Evolutionary conservation across 2,888 invertebrate species (phyloP).

Genomic region (Reticulitermes lucifugus): DNA sequence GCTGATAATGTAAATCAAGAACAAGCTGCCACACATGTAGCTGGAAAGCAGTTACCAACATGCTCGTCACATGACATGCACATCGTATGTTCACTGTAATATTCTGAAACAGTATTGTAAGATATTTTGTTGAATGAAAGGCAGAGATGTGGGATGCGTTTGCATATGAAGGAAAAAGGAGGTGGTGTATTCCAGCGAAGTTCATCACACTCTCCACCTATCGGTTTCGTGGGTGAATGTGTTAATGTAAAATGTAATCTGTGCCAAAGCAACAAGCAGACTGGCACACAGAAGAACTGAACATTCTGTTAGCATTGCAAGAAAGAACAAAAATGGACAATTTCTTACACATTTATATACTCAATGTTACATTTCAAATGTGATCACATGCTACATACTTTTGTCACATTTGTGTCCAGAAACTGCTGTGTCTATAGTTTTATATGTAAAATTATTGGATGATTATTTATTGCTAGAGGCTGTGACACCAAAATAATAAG

Average conservation of each 20-base stretch:
- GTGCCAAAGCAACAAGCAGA: background rate
- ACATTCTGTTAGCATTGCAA: background rate
- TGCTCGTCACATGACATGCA: no score
- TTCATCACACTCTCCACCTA: background rate
- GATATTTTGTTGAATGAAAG: no score
- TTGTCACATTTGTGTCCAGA: conserved; percentile 9
- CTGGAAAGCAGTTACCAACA: no score
- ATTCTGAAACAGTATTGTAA: no score
- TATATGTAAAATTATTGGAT: conserved; percentile 33
- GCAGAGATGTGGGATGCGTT: no score
- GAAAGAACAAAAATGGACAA: background rate
- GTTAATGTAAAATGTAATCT: background rate
- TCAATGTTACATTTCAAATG: background rate
- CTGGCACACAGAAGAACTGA: no score
- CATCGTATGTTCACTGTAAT: no score
- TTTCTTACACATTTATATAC: background rate
- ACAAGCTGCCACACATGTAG: no score
- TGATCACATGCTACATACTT: background rate
- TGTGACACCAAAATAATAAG: conserved; percentile 35
- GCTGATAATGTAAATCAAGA: no score
- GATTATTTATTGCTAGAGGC: conserved; percentile 35
- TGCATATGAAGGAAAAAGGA: no score
- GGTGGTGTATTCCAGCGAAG: no score
- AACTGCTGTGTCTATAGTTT: conserved; percentile 19
- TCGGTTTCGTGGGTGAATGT: background rate